Conservation (phyloP, 1,140 invertebrate species). For the Frieseomelitta varia region DNA sequence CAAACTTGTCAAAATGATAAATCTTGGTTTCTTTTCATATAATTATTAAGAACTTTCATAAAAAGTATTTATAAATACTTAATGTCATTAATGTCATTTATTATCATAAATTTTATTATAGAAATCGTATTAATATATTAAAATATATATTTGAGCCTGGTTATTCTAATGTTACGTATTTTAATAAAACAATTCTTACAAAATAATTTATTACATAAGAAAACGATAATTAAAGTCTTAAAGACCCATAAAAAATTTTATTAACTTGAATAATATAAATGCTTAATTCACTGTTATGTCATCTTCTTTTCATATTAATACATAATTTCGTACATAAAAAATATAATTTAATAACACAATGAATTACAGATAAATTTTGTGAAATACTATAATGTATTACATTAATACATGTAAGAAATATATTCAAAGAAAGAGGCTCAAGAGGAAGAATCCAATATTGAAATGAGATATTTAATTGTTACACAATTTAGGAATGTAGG, state of each 20-base stretch:
- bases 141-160: not conserved
- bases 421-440: too few species aligned
- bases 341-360: not conserved
- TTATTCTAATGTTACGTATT: not conserved
- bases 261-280: not conserved
- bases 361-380: not conserved
- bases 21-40: not conserved
- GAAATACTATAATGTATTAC: not conserved
- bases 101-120: not conserved
- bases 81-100: not conserved
- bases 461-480: not conserved
- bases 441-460: not conserved
- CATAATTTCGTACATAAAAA: not conserved
- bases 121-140: not conserved
- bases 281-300: not conserved
- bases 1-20: not conserved
- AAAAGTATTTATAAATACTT: not conserved
- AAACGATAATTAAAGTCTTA: not conserved
- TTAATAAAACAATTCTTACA: too few species aligned
- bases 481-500: not conserved
- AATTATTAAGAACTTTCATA: not conserved
- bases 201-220: not conserved
- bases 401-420: not conserved
- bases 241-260: too few species aligned
- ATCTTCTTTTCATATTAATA: not conserved